Percentiles rank a stretch among this genome's conserved stretches.
Evolutionary conservation across 64 coral and sea anemone genomes (phyloP).

Genomic region (Pocillopora verrucosa): DNA sequence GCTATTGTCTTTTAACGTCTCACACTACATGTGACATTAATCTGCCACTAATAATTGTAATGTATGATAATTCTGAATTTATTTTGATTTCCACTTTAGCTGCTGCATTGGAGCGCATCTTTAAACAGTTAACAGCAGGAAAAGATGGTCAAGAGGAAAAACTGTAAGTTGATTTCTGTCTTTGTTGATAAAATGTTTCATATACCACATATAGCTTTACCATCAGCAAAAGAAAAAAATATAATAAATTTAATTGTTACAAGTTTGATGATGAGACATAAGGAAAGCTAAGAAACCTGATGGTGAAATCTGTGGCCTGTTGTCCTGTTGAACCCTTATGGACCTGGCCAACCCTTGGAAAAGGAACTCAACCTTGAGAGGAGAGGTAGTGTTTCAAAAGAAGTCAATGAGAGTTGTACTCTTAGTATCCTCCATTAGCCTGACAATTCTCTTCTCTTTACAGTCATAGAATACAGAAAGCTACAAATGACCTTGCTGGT

Average conservation of each 20-base stretch:
- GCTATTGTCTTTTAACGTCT: neutral
- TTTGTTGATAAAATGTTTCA: neutral
- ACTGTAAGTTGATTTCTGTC: slow-evolving; percentile 51
- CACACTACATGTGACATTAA: neutral
- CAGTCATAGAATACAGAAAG: slow-evolving; percentile 82
- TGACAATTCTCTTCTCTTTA: neutral
- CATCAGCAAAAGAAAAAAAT: no score
- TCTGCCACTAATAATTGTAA: neutral
- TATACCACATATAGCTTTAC: no score
- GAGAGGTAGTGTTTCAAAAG: neutral
- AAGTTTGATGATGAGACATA: no score
- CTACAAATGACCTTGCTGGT: slow-evolving; percentile 70
- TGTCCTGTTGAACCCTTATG: no score
- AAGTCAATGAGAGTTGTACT: neutral
- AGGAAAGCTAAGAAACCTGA: no score
- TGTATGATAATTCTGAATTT: no score
- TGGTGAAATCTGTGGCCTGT: no score
- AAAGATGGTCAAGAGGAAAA: slow-evolving; percentile 76
- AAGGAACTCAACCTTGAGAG: no score
- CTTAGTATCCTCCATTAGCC: no score
- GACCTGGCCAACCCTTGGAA: no score
- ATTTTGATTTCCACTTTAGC: slow-evolving; percentile 25
- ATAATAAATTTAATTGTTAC: no score
- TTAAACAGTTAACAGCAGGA: slow-evolving; percentile 57
- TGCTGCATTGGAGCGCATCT: slow-evolving; percentile 64